Conservation (phyloP, 1,140 invertebrate genomes). For the Drosophila simulans region DNA sequence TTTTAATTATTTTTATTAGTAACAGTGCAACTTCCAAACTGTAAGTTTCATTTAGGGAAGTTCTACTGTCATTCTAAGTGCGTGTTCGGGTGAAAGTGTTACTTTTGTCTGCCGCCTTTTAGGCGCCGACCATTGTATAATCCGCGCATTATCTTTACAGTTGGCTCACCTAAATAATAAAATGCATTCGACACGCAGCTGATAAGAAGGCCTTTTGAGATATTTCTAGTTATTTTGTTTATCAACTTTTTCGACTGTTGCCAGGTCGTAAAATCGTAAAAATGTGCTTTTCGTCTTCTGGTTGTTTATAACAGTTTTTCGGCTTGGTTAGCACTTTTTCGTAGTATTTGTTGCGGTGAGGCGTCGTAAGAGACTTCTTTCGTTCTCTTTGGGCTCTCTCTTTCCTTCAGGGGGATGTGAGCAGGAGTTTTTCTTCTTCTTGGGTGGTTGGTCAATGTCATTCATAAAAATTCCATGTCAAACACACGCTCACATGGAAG, state of each 20-base stretch:
- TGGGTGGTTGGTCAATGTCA: slow-evolving; percentile 69
- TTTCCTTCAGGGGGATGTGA: slow-evolving; percentile 26
- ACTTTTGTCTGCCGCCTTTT: slow-evolving; percentile 73
- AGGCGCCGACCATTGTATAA: slow-evolving; percentile 63
- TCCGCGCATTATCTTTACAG: slow-evolving; percentile 46
- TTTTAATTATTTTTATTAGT: background rate
- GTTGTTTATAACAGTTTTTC: slow-evolving; percentile 58
- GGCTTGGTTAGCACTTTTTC: slow-evolving; percentile 37
- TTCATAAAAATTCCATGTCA: slow-evolving; percentile 77
- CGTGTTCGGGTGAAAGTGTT: slow-evolving; percentile 21
- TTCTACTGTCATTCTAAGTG: slow-evolving; percentile 10
- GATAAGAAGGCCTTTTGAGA: slow-evolving; percentile 48
- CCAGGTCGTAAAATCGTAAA: slow-evolving; percentile 51
- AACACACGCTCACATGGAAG: slow-evolving; percentile 31
- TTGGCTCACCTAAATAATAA: slow-evolving; percentile 35
- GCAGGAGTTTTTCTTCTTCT: slow-evolving; percentile 9
- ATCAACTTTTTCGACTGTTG: slow-evolving; percentile 44
- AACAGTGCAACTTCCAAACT: background rate
- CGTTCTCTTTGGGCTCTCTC: slow-evolving; percentile 3
- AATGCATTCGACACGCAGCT: slow-evolving; percentile 41
- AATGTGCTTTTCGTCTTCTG: slow-evolving; percentile 42
- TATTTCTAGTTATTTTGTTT: slow-evolving; percentile 54
- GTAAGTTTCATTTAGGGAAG: background rate
- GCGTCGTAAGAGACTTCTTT: slow-evolving; percentile 16
- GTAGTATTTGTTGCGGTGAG: slow-evolving; percentile 19